These are phyloP conservation scores for Miichthys miiuy DNA, from an alignment of 2,797 vertebrate genomes.

Conservation along the genomic window DNA sequence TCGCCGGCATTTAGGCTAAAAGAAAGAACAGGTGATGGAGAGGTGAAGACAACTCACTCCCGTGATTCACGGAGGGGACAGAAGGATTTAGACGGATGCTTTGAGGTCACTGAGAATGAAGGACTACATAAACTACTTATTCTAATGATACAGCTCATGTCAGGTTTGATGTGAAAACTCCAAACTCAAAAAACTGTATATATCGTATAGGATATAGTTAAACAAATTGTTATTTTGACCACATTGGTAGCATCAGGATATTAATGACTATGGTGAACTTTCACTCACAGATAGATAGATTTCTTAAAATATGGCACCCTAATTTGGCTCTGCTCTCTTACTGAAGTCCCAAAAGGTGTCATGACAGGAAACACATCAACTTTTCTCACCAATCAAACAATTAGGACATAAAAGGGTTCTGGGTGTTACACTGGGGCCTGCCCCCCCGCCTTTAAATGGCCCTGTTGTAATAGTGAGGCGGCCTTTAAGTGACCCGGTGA, in stretches of 20 bases:
- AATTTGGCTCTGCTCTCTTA: slow-evolving; percentile 29
- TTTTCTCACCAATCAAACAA: slow-evolving; percentile 68
- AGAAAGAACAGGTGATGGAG: slow-evolving; percentile 86
- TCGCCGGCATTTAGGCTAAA: slow-evolving; percentile 80
- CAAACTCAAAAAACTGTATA: background rate
- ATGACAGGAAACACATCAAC: slow-evolving; percentile 77
- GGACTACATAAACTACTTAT: background rate
- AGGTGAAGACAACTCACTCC: slow-evolving; percentile 68
- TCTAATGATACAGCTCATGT: background rate
- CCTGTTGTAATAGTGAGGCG: slow-evolving; percentile 56
- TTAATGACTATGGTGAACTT: background rate
- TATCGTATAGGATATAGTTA: background rate
- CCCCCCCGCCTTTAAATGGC: slow-evolving; percentile 40
- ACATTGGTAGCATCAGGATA: background rate
- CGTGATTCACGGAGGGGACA: slow-evolving; percentile 48
- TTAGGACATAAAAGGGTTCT: slow-evolving; percentile 73
- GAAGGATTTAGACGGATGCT: slow-evolving; percentile 40
- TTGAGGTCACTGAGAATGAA: slow-evolving; percentile 19
- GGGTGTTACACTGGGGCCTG: slow-evolving; percentile 63
- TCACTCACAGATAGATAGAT: slow-evolving; percentile 5
- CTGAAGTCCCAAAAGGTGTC: slow-evolving; percentile 62
- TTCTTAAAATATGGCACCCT: slow-evolving; percentile 12
- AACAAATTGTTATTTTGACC: background rate
- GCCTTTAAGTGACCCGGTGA: slow-evolving; percentile 54
- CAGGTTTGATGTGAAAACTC: background rate